Evolutionary conservation across 2,888 invertebrate species (phyloP).

Genomic region (Opisthograptis luteolata): DNA sequence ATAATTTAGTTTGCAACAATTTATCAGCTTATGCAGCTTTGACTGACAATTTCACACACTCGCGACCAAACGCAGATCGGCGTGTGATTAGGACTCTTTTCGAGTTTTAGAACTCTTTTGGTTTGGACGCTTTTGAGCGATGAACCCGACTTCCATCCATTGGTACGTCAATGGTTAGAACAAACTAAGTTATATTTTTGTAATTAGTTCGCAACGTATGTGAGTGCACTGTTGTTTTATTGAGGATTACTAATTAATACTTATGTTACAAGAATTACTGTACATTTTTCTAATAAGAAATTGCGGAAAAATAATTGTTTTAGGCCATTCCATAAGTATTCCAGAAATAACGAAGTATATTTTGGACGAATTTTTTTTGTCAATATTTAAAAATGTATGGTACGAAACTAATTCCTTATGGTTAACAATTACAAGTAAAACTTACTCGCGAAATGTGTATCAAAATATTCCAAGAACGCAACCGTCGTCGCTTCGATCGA

Average conservation of each 20-base stretch:
- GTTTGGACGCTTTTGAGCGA: too few relatives aligned
- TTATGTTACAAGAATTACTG: slow-evolving; percentile 30
- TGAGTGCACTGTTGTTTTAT: not conserved
- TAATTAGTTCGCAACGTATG: slow-evolving; percentile 7
- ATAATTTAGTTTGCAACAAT: too few relatives aligned
- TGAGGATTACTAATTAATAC: not conserved
- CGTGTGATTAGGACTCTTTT: too few relatives aligned
- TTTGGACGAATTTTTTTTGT: not conserved
- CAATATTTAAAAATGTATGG: not conserved
- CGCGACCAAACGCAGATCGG: too few relatives aligned
- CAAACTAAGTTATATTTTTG: slow-evolving; percentile 50
- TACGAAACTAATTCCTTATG: slow-evolving; percentile 6
- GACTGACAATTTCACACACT: too few relatives aligned
- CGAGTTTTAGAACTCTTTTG: too few relatives aligned
- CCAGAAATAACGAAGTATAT: slow-evolving; percentile 27
- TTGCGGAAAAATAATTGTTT: slow-evolving; percentile 13
- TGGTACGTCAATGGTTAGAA: too few relatives aligned
- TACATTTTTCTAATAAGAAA: slow-evolving; percentile 27
- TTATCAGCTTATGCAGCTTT: too few relatives aligned
- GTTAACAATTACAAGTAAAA: too few relatives aligned
- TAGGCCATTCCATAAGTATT: slow-evolving; percentile 45
- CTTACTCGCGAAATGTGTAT: too few relatives aligned
- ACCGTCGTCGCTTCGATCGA: not conserved
- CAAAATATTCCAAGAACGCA: too few relatives aligned
- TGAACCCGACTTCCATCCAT: too few relatives aligned